phyloP scores from a whole-genome alignment of 2,797 vertebrate species.

The Natrix natrix region DNA sequence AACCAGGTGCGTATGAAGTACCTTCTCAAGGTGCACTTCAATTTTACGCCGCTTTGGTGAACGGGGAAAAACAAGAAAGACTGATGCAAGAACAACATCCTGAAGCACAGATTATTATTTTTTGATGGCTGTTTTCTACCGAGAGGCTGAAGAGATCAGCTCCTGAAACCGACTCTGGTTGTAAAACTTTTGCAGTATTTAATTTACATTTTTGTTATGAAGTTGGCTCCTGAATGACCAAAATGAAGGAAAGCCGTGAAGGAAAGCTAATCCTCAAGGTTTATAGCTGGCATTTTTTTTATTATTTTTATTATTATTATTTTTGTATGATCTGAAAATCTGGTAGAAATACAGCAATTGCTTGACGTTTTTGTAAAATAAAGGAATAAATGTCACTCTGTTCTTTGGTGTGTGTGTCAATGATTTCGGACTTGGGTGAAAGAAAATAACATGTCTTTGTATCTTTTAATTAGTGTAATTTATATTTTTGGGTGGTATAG shows the following conservation, averaged over 20 bases:
- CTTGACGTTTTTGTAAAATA: not conserved
- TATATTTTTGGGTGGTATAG: not conserved
- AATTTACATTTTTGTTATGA: not conserved
- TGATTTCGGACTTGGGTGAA: not conserved
- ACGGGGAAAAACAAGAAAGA: not conserved
- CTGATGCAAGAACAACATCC: not conserved
- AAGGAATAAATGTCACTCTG: not conserved
- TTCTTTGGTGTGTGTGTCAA: not conserved
- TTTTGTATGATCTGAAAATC: not conserved
- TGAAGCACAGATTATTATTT: not conserved
- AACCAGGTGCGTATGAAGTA: constrained; percentile 85
- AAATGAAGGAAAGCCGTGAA: not conserved
- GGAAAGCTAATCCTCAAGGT: too few species aligned
- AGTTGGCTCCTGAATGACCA: not conserved
- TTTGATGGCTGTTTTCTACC: not conserved
- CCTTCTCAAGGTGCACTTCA: constrained; percentile 83
- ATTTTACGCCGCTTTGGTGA: constrained; percentile 85
- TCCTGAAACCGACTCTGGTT: too few species aligned
- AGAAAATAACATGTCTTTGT: too few species aligned
- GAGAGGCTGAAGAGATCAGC: not conserved
- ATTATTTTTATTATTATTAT: too few species aligned
- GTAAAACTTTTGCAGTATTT: not conserved
- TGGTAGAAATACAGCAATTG: not conserved
- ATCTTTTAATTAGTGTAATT: not conserved
- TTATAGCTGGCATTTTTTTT: not conserved